Conservation (phyloP, 92 coral and sea anemone genomes). For the Pocillopora meandrina region DNA sequence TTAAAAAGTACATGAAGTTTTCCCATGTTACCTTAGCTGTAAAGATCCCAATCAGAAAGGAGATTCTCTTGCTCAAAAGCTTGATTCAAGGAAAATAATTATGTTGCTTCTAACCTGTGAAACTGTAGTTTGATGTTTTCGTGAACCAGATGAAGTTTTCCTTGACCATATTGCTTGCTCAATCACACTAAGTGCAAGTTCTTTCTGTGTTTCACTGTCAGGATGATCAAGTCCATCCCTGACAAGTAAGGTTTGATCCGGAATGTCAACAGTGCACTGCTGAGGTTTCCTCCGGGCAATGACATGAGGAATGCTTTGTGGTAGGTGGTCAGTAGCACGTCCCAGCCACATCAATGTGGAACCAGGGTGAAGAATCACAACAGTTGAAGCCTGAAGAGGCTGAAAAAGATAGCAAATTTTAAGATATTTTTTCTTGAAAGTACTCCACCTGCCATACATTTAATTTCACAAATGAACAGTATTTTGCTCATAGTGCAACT, state of each 20-base stretch:
- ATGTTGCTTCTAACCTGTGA: conserved; percentile 42
- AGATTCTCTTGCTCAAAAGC: no score
- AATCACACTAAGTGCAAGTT: conserved; percentile 93
- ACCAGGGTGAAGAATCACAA: conserved; percentile 95
- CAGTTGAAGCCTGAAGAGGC: conserved; percentile 89
- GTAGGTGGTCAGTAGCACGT: conserved; percentile 96
- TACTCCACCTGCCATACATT: no score
- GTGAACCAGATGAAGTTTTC: conserved; percentile 72
- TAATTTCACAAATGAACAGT: no score
- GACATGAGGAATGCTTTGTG: conserved; percentile 95
- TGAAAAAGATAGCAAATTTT: background rate
- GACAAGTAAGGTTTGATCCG: conserved; percentile 62
- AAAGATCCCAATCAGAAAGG: no score
- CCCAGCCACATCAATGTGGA: conserved; percentile 96
- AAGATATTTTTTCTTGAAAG: no score
- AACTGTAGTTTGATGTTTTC: conserved; percentile 60
- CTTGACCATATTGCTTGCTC: conserved; percentile 99
- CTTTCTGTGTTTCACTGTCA: conserved; percentile 93
- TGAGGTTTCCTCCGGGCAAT: conserved; percentile 84
- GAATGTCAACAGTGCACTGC: conserved; percentile 44
- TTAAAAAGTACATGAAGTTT: no score
- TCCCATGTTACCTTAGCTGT: no score
- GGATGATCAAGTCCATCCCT: conserved; percentile 88
- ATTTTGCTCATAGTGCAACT: no score
- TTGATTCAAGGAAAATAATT: background rate